These are phyloP conservation scores for Fregetta grallaria DNA, from an alignment of 2,113 vertebrate species.

Conservation along the genomic window DNA sequence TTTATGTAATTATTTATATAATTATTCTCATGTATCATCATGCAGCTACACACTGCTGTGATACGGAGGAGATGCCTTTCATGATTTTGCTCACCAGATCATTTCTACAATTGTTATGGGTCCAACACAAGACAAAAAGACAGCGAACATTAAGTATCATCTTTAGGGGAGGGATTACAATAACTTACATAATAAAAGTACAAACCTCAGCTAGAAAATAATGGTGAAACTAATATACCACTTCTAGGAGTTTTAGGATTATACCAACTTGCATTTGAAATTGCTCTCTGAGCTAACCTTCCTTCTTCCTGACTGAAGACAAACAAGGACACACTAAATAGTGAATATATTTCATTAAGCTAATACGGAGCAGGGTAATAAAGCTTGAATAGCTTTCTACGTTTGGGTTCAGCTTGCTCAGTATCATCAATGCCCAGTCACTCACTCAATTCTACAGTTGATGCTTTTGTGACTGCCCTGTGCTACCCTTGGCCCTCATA, in stretches of 20 bases:
- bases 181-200: not conserved
- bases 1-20: not conserved
- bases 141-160: not conserved
- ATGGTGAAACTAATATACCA: not conserved
- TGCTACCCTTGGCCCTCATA: not conserved
- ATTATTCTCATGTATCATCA: not conserved
- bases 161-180: not conserved
- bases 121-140: not conserved
- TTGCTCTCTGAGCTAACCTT: not conserved
- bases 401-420: not conserved
- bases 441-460: not conserved
- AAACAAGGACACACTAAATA: not conserved
- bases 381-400: not conserved
- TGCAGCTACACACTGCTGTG: not conserved
- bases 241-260: not conserved
- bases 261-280: not conserved
- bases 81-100: not conserved
- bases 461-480: not conserved
- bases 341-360: not conserved
- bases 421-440: not conserved
- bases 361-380: not conserved
- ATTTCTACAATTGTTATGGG: not conserved
- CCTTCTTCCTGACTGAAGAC: not conserved
- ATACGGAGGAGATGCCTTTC: not conserved
- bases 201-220: not conserved